Conservation (phyloP, 1,140 invertebrate species). For the Plodia interpunctella region DNA sequence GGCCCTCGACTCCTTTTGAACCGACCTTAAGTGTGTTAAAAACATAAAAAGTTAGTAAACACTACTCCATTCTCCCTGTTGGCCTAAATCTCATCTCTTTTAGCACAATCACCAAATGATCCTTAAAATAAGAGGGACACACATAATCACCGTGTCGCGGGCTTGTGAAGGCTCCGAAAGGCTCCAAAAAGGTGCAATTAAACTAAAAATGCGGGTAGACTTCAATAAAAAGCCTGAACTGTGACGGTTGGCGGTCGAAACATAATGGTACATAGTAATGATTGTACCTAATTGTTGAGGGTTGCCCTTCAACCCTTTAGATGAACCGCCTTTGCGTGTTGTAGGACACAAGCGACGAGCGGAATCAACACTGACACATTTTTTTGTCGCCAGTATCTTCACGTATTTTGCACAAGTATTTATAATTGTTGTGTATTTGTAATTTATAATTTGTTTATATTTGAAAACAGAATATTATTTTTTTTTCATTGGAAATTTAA, state of each 20-base stretch:
- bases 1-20: too few relatives aligned
- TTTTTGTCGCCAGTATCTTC: not conserved
- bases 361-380: not conserved
- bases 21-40: too few relatives aligned
- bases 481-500: too few relatives aligned
- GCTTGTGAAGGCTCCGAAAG: constrained; percentile 18
- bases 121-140: constrained; percentile 13
- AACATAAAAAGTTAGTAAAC: not conserved
- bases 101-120: constrained; percentile 9
- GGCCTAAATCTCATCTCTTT: constrained; percentile 2
- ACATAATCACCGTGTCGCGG: constrained; percentile 10
- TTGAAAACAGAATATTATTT: too few relatives aligned
- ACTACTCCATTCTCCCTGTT: not conserved
- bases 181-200: constrained; percentile 50
- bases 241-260: constrained; percentile 53
- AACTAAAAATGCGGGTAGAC: constrained; percentile 58
- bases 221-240: constrained; percentile 64
- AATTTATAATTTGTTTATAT: too few relatives aligned
- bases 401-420: too few relatives aligned
- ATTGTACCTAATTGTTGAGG: constrained; percentile 69
- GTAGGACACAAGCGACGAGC: constrained; percentile 21
- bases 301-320: constrained; percentile 57
- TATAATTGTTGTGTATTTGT: too few relatives aligned
- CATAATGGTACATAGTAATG: constrained; percentile 68
- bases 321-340: constrained; percentile 37